Evolutionary conservation across 30 jellyfish, hydroid and myxozoan species (phyloP).

Genomic region (Chironex yamaguchii): DNA sequence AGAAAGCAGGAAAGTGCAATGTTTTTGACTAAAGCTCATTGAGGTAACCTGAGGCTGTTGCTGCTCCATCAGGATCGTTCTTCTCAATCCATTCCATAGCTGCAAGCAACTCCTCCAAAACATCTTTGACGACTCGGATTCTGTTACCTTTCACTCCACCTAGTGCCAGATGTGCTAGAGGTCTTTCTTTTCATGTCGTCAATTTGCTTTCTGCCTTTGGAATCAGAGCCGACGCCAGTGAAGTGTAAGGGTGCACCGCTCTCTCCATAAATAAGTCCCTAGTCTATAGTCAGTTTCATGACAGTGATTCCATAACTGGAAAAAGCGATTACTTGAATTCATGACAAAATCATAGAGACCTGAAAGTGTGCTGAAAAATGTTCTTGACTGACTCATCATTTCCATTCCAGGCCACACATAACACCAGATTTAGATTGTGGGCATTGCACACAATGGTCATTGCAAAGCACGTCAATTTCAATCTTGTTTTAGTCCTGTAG

Average conservation of each 20-base stretch:
- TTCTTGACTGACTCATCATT: neutral
- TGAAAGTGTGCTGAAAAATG: neutral
- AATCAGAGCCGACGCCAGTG: too few relatives aligned
- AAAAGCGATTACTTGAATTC: conserved; percentile 1
- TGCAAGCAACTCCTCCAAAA: conserved; percentile 28
- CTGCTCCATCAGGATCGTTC: conserved; percentile 22
- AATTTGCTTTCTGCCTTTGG: too few relatives aligned
- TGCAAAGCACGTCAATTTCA: neutral
- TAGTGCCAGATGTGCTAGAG: neutral
- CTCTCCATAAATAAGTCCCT: too few relatives aligned
- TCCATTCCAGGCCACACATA: neutral
- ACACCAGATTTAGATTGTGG: neutral
- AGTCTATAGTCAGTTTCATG: neutral
- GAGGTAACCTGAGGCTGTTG: conserved; percentile 2
- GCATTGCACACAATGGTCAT: neutral
- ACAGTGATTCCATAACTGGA: neutral
- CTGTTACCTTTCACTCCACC: neutral
- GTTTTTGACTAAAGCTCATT: neutral
- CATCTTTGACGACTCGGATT: neutral
- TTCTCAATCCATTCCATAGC: conserved; percentile 23
- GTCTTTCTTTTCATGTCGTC: too few relatives aligned
- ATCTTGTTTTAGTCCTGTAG: too few relatives aligned
- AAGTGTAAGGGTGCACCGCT: too few relatives aligned
- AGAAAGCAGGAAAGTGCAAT: conserved; percentile 2
- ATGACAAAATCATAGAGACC: neutral